Conservation (phyloP, 2,113 vertebrate species). For the Ornithorhynchus anatinus region DNA sequence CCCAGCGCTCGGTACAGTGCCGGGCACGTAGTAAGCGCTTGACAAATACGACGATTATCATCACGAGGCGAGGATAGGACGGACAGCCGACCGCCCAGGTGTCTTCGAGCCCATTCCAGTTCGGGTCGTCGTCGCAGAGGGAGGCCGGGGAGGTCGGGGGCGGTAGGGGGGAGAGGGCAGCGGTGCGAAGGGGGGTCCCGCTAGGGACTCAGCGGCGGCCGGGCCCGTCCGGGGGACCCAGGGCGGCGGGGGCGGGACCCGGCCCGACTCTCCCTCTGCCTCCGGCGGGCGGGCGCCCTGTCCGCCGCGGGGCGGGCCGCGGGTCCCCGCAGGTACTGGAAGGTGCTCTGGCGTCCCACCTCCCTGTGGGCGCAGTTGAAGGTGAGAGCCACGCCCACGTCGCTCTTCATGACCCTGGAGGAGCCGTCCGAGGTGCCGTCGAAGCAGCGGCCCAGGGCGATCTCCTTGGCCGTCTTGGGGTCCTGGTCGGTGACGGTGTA, state of each 20-base stretch:
- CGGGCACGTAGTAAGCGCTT: too few species aligned
- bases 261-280: constrained; percentile 65
- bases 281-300: constrained; percentile 54
- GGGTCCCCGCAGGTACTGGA: constrained; percentile 79
- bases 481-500: constrained; percentile 98
- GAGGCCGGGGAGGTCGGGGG: constrained; percentile 18
- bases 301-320: constrained; percentile 63
- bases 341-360: constrained; percentile 78
- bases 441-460: constrained; percentile 93
- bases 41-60: not conserved
- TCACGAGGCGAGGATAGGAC: not conserved
- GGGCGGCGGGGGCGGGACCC: constrained; percentile 2
- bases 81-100: too few species aligned
- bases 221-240: constrained; percentile 15
- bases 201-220: constrained; percentile 35
- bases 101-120: too few species aligned
- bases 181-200: not conserved
- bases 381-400: constrained; percentile 84
- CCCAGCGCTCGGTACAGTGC: too few species aligned
- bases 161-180: not conserved
- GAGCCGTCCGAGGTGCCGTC: constrained; percentile 91
- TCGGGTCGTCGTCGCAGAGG: constrained; percentile 60
- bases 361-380: constrained; percentile 88
- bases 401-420: constrained; percentile 92
- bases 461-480: constrained; percentile 92